Evolutionary conservation across 2,797 vertebrate genomes (phyloP).

Genomic region (Chaetophractus vellerosus): DNA sequence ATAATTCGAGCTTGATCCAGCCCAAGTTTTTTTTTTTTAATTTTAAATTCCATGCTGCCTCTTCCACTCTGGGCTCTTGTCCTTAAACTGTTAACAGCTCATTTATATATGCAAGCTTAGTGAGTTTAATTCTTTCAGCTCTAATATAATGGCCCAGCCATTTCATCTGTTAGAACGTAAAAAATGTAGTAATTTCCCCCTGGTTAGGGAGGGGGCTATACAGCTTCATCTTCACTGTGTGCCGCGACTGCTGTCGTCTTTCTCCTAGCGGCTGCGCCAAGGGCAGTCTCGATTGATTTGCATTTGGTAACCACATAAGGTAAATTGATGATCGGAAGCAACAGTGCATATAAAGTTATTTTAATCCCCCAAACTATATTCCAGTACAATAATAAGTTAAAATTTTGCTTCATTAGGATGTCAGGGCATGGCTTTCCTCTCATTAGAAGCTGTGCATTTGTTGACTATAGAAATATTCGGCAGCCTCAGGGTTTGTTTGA

Average conservation of each 20-base stretch:
- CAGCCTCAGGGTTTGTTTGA: background rate
- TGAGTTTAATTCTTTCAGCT: background rate
- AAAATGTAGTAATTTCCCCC: background rate
- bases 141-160: background rate
- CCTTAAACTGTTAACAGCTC: background rate
- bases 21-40: background rate
- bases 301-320: slow-evolving; percentile 27
- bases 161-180: background rate
- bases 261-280: background rate
- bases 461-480: background rate
- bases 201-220: background rate
- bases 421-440: background rate
- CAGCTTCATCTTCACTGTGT: background rate
- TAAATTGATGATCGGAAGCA: slow-evolving; percentile 48
- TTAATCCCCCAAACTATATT: slow-evolving; percentile 1
- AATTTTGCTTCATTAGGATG: background rate
- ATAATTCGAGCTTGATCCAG: background rate
- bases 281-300: background rate
- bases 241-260: background rate
- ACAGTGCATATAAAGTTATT: background rate
- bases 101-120: background rate
- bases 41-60: background rate
- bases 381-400: background rate
- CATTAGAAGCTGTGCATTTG: background rate
- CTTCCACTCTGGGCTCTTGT: background rate